Percentiles rank a stretch among this genome's conserved stretches.
Evolutionary conservation across 2,888 invertebrate species (phyloP).

Genomic region (Tortrix viridana): DNA sequence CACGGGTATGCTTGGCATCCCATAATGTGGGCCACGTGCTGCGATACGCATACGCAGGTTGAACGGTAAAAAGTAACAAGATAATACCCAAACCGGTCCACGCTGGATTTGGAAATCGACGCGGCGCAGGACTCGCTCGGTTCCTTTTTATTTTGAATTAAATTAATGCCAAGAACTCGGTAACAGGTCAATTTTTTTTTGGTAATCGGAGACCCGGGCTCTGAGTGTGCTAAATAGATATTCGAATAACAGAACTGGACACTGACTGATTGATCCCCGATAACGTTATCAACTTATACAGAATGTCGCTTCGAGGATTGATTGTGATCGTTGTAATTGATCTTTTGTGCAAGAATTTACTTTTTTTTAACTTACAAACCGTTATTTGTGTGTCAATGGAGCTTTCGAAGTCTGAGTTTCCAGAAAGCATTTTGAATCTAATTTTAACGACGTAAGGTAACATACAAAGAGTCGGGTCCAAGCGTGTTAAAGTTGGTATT

Average conservation of each 20-base stretch:
- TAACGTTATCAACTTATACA: constrained; percentile 8
- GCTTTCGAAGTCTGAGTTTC: no score
- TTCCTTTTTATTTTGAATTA: constrained; percentile 33
- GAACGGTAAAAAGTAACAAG: constrained; percentile 79
- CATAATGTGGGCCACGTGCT: constrained; percentile 52
- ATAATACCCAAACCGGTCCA: constrained; percentile 65
- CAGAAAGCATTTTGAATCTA: no score
- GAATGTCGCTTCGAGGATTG: not conserved
- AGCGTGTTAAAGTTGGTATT: no score
- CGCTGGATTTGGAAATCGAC: constrained; percentile 64
- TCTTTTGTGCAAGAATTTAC: not conserved
- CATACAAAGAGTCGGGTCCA: no score
- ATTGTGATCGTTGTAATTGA: not conserved
- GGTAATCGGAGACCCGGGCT: constrained; percentile 54
- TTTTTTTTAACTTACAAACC: no score
- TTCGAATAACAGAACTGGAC: constrained; percentile 8
- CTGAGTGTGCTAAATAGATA: constrained; percentile 11
- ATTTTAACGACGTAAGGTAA: no score
- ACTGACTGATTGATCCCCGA: not conserved
- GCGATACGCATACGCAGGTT: constrained; percentile 50
- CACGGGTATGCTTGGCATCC: constrained; percentile 47
- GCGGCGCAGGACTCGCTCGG: constrained; percentile 47
- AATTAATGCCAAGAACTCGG: no score
- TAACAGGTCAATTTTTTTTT: constrained; percentile 43
- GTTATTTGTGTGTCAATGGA: no score